A percentile compares a stretch with the other conserved stretches of the same genome.
Evolutionary conservation across 2,797 vertebrate species (phyloP).

Genomic region (Sebastes cheni): DNA sequence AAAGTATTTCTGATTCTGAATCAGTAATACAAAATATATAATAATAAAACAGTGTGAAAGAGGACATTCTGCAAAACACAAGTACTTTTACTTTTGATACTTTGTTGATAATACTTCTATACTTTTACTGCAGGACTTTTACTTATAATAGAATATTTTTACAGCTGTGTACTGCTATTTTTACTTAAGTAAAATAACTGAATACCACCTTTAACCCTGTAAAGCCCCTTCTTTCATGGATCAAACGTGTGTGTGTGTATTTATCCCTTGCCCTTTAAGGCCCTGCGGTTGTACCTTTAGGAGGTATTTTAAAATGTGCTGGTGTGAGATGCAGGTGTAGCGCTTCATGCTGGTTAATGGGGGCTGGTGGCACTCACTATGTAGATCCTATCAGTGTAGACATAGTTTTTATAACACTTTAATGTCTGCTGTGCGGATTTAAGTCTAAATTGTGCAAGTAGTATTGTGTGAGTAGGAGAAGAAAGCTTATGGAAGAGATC

Average conservation of each 20-base stretch:
- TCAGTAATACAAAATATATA: not conserved
- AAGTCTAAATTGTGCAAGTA: not conserved
- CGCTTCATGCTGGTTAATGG: conserved; percentile 66
- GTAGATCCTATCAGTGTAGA: conserved; percentile 58
- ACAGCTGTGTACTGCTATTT: not conserved
- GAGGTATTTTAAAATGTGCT: conserved; percentile 29
- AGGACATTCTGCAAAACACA: not conserved
- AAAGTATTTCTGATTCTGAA: too few relatives aligned
- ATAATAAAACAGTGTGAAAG: not conserved
- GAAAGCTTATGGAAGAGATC: not conserved
- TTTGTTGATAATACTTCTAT: not conserved
- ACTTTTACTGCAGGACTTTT: not conserved
- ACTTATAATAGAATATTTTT: not conserved
- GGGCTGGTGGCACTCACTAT: conserved; percentile 52
- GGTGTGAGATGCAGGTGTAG: conserved; percentile 60
- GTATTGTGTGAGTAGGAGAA: not conserved
- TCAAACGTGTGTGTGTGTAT: not conserved
- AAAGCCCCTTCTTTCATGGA: not conserved
- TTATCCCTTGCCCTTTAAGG: not conserved
- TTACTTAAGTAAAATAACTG: not conserved
- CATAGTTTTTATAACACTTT: conserved; percentile 12
- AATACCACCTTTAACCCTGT: not conserved
- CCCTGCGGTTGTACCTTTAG: conserved; percentile 10
- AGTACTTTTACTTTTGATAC: too few relatives aligned
- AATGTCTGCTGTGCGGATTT: not conserved